Evolutionary conservation across 1,140 invertebrate species (phyloP).

Genomic region (Papilio xuthus): DNA sequence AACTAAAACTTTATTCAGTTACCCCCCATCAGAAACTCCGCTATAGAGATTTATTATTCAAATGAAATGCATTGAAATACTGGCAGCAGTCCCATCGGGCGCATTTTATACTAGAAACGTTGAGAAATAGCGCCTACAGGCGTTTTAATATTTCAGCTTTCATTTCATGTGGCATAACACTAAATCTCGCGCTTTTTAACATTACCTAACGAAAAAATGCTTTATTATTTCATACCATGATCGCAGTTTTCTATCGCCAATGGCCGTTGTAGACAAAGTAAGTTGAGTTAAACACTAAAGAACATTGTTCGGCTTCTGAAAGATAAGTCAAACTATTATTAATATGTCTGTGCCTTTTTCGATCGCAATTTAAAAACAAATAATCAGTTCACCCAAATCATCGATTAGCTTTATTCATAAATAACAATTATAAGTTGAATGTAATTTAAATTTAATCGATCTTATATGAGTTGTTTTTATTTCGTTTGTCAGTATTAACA

Average conservation of each 20-base stretch:
- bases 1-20: constrained; percentile 35
- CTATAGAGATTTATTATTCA: constrained; percentile 37
- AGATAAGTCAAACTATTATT: no score
- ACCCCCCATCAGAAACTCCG: constrained; percentile 29
- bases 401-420: no score
- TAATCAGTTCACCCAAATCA: no score
- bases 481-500: neutral
- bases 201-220: constrained; percentile 1
- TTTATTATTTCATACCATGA: neutral
- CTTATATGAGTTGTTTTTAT: neutral
- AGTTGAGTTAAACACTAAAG: no score
- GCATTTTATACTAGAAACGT: constrained; percentile 29
- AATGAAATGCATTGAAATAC: constrained; percentile 40
- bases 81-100: constrained; percentile 30
- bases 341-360: no score
- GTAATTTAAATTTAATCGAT: neutral
- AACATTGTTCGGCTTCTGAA: no score
- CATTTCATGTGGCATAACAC: constrained; percentile 27
- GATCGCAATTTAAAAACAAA: no score
- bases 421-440: no score
- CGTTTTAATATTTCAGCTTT: constrained; percentile 36
- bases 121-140: constrained; percentile 30
- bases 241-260: no score
- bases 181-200: constrained; percentile 16
- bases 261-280: neutral